Base-by-base conservation (phyloP, 1,140 invertebrate genomes). In the Zaprionus africanus region DNA sequence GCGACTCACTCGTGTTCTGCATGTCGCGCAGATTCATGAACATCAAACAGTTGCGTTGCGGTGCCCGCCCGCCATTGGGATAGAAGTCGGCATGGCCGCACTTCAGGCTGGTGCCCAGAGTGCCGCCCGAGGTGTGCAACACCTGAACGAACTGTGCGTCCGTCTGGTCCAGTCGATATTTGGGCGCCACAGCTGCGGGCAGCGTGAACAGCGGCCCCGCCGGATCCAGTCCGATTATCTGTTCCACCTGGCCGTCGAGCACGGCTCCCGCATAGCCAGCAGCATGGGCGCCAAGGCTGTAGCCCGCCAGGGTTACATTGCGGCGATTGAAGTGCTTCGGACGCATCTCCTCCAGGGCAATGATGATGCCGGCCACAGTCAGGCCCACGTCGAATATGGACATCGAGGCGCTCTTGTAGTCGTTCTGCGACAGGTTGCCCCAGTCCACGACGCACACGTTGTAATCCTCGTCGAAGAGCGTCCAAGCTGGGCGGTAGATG, bases 131-230 rank as follows among this genome's bases (percentile, higher is more conserved):
- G 0, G 97, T 97, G 88, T 99, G 98, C 60, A 99, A 96, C 2
- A 98, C 96, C 91, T 99, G 98, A 0, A 99, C 97, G 91, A 98
- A 98, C 26, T 94, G 86, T 0, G 98, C 98, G 84, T 98, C 97
- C 0, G 94, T 94, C 15, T 94, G 91, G 22, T 96, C 94, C 22
- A 98, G 90, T 19, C 96, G 95, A 6, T 95, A 96, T 36, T 95
- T 93, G 11, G 93, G 92, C 19, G 95, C 95, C 6, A 95, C 95
- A 13, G 95, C 81, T 0, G 85, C 77, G 1, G 92, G 92, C 78
- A 93, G 92, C 69, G 95, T 95, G 91, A 97, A 98, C 1, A 97
- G 94, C 0, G 97, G 97, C 68, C 96, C 97, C 0, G 97, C 97
- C 0, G 97, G 97, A 92, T 98, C 97, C 59, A 98, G 79, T 17